phyloP scores from a whole-genome alignment of 2,797 vertebrate species.

The Pseudocheirus occidentalis region DNA sequence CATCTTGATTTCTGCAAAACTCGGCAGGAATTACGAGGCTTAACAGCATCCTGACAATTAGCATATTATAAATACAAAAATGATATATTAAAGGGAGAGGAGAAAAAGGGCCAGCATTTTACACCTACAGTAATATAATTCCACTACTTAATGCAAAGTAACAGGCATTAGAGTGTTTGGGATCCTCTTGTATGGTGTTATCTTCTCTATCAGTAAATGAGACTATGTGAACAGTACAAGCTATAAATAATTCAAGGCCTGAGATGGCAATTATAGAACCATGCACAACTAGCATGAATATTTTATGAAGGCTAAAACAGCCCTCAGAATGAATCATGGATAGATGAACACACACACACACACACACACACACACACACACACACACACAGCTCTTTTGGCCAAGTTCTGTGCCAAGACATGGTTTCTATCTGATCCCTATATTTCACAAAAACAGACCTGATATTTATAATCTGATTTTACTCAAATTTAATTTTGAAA shows the following conservation, averaged over 20 bases:
- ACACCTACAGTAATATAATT: slow-evolving; percentile 93
- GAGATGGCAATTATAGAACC: slow-evolving; percentile 99
- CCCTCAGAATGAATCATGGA: slow-evolving; percentile 95
- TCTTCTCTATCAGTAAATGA: slow-evolving; percentile 92
- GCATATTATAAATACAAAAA: slow-evolving; percentile 91
- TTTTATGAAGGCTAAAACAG: slow-evolving; percentile 99
- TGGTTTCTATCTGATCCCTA: slow-evolving; percentile 80
- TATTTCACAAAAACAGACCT: slow-evolving; percentile 70
- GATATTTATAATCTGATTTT: slow-evolving; percentile 61
- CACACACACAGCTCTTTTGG: slow-evolving; percentile 78
- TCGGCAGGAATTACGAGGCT: slow-evolving; percentile 86
- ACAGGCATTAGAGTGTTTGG: slow-evolving; percentile 92
- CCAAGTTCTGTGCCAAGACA: slow-evolving; percentile 83
- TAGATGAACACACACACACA: slow-evolving; percentile 85
- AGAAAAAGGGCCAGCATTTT: slow-evolving; percentile 86
- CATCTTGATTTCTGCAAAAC: slow-evolving; percentile 87
- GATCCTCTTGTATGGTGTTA: slow-evolving; percentile 90
- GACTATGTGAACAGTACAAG: slow-evolving; percentile 94
- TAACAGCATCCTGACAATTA: slow-evolving; percentile 88
- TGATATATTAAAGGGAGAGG: slow-evolving; percentile 86
- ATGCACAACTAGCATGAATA: slow-evolving; percentile 99
- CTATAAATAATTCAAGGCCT: slow-evolving; percentile 99
- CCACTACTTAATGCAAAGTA: slow-evolving; percentile 94
- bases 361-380: slow-evolving; percentile 62
- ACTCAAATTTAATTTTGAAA: slow-evolving; percentile 69